Evolutionary conservation across 2,113 vertebrate genomes (phyloP).

Genomic region (Alethe castanea): DNA sequence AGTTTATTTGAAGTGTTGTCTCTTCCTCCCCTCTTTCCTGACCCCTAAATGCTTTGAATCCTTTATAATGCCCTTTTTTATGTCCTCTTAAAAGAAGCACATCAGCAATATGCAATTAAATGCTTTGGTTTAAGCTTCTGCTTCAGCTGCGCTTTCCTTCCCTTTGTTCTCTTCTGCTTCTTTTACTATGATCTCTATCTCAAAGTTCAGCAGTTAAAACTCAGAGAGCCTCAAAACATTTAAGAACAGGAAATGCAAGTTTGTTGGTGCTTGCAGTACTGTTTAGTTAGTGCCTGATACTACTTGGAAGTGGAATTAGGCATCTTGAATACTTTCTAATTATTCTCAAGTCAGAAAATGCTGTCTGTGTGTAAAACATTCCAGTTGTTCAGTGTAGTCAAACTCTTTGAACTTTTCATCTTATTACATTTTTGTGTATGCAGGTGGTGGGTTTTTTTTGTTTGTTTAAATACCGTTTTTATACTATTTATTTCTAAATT

Average conservation of each 20-base stretch:
- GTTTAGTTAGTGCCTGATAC: constrained; percentile 16
- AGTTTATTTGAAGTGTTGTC: constrained; percentile 10
- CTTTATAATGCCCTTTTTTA: not conserved
- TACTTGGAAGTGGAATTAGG: constrained; percentile 16
- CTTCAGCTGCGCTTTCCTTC: constrained; percentile 38
- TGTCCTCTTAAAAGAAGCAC: constrained; percentile 11
- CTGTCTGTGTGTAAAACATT: not conserved
- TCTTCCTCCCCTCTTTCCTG: not conserved
- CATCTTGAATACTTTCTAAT: not conserved
- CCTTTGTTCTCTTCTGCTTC: constrained; percentile 53
- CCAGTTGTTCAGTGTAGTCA: not conserved
- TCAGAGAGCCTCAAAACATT: not conserved
- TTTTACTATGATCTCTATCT: constrained; percentile 41
- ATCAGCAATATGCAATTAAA: not conserved
- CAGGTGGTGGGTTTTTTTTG: not conserved
- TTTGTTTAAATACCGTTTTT: not conserved
- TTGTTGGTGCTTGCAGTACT: not conserved
- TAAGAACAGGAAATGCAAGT: constrained; percentile 58
- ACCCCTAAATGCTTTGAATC: not conserved
- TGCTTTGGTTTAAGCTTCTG: constrained; percentile 69
- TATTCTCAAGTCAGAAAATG: constrained; percentile 15
- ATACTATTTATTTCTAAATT: not conserved
- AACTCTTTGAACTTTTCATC: not conserved
- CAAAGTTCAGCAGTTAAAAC: constrained; percentile 58
- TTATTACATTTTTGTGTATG: not conserved